Percentiles rank a stretch among this genome's conserved stretches.
phyloP scores from a whole-genome alignment of 2,113 vertebrate species.

The Cathartes aura region DNA sequence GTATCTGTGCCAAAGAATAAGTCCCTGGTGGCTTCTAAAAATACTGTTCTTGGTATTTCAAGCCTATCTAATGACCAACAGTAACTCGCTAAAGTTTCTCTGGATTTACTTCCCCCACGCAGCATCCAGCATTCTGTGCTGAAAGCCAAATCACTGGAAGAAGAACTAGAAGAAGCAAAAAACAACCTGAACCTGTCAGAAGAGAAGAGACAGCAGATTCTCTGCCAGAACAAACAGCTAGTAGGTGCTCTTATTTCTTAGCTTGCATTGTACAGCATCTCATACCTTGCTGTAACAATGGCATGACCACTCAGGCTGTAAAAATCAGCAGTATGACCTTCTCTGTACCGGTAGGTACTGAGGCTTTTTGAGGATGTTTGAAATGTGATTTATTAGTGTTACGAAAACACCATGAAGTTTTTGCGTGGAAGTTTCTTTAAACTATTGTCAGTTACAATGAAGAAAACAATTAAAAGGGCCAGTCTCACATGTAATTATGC shows the following conservation, averaged over 20 bases:
- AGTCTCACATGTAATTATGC: neutral
- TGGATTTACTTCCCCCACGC: neutral
- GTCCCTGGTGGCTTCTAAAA: neutral
- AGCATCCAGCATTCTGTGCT: slow-evolving; percentile 85
- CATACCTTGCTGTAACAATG: neutral
- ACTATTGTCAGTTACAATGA: neutral
- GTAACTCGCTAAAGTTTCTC: neutral
- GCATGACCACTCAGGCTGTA: neutral
- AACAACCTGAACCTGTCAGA: slow-evolving; percentile 78
- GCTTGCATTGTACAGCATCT: neutral
- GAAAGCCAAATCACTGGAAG: slow-evolving; percentile 85
- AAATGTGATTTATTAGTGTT: neutral
- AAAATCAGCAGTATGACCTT: neutral
- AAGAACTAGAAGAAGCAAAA: slow-evolving; percentile 92
- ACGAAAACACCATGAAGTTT: neutral
- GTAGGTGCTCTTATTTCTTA: slow-evolving; percentile 66
- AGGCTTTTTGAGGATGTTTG: neutral
- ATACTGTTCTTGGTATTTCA: neutral
- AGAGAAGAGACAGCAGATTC: slow-evolving; percentile 74
- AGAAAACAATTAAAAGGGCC: neutral
- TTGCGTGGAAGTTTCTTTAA: neutral
- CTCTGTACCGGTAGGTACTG: neutral
- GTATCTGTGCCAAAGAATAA: neutral
- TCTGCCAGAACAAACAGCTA: slow-evolving; percentile 82
- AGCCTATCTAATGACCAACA: neutral